Evolutionary conservation across 2,797 vertebrate genomes (phyloP), one percentile per base, ranked within the genome.

Genomic region (Scleropages formosus): DNA sequence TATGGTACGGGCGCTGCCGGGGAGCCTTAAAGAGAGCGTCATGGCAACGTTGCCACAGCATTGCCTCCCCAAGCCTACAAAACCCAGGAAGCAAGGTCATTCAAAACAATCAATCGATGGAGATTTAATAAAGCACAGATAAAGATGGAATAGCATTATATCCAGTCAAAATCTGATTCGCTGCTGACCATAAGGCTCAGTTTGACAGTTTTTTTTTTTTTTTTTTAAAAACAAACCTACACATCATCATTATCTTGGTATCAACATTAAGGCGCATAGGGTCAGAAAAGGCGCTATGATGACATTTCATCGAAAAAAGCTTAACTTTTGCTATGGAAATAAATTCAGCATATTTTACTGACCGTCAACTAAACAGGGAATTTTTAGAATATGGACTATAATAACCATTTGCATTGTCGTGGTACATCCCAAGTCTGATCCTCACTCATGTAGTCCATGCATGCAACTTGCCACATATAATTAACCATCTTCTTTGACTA

Each of bases 51-150:
- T 63, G 16, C 61, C 53, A 12, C 77, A 72, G 78, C 80, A 61
- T 56, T 1, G 4, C 66, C 63, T 61, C 44, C 39, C 24, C 60
- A 11, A 12, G 75, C 78, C 84, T 80, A 83, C 82, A 80, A n/a
- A 24, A 78, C 80, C 67, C 81, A 81, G 74, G 81, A 81, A 86
- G 84, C 87, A 89, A 91, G 87, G 89, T 89, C 88, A 86, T 4
- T 80, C 77, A 78, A 83, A 72, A 82, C 82, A 77, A 59, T 78
- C 76, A 81, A 85, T 87, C 86, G 70, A 89, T 86, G 47, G 47
- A 78, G 77, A 83, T 62, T 77, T 80, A 86, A 83, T 84, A 81
- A 87, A 85, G 81, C 71, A 27, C 66, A 24, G 76, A 80, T 78
- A 20, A 78, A 82, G 79, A 81, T 75, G 84, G 67, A 72, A 80